Percentiles rank a stretch among this genome's conserved stretches.
These are phyloP conservation scores for Drosophila macrospina DNA, from an alignment of 2,888 invertebrate genomes.

Conservation along the genomic window DNA sequence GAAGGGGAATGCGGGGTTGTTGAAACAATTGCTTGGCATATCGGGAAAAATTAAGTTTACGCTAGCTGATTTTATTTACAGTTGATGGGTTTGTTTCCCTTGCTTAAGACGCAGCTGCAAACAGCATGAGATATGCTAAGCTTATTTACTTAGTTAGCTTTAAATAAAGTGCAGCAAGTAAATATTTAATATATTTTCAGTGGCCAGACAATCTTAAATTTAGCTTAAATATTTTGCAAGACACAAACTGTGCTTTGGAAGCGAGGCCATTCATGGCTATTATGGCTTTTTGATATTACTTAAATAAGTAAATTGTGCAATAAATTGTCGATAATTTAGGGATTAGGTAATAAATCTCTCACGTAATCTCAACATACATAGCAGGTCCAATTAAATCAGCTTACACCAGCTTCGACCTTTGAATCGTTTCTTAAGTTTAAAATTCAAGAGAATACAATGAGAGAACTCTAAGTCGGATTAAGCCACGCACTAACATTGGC, in stretches of 20 bases:
- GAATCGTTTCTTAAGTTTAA: neutral
- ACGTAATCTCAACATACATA: slow-evolving; percentile 1
- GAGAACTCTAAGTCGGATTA: neutral
- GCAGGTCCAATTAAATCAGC: neutral
- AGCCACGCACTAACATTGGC: too few relatives aligned
- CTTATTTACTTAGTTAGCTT: slow-evolving; percentile 36
- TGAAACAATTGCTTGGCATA: slow-evolving; percentile 66
- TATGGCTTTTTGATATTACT: slow-evolving; percentile 1
- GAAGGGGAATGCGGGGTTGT: slow-evolving; percentile 20
- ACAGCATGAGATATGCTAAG: slow-evolving; percentile 28
- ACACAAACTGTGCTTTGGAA: neutral
- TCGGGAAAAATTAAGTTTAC: slow-evolving; percentile 72
- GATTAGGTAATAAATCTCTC: neutral
- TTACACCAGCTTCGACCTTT: neutral
- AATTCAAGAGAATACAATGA: neutral
- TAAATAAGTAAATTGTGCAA: neutral
- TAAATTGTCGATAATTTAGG: neutral
- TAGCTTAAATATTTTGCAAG: slow-evolving; percentile 4
- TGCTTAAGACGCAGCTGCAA: slow-evolving; percentile 9
- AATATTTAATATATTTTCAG: slow-evolving; percentile 27
- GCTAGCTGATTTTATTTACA: slow-evolving; percentile 72
- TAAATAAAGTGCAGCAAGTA: slow-evolving; percentile 26
- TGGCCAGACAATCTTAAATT: slow-evolving; percentile 2
- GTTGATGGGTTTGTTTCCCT: slow-evolving; percentile 36
- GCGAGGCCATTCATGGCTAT: neutral